Conservation (phyloP, 2,888 invertebrate genomes). For the Hydriomena furcata region DNA sequence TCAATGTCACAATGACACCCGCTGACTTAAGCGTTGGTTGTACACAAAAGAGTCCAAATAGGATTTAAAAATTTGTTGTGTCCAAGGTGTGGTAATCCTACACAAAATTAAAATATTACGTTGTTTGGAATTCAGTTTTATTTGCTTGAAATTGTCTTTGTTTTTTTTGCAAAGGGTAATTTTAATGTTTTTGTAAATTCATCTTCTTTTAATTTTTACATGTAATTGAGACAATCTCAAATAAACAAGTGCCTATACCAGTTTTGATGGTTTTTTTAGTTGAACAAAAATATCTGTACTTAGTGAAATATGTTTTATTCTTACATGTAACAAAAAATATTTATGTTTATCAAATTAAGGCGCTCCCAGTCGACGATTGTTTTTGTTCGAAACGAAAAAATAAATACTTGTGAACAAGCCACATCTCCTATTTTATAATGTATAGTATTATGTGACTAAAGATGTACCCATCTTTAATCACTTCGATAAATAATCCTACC, state of each 20-base stretch:
- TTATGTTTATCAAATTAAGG: no score
- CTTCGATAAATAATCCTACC: no score
- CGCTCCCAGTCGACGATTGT: no score
- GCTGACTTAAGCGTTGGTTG: slow-evolving; percentile 41
- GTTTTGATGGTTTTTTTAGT: no score
- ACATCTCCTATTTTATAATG: no score
- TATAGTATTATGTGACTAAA: no score
- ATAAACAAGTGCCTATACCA: background rate
- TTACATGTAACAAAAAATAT: no score
- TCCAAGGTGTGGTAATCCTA: slow-evolving; percentile 57
- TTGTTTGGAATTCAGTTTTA: slow-evolving; percentile 14
- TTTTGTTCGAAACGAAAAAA: no score
- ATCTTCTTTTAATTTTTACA: background rate
- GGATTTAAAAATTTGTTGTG: slow-evolving; percentile 53
- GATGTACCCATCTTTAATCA: no score
- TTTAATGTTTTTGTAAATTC: slow-evolving; percentile 1
- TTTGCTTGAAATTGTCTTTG: slow-evolving; percentile 13
- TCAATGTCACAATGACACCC: slow-evolving; percentile 48
- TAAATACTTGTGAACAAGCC: no score
- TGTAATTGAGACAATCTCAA: background rate
- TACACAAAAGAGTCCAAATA: slow-evolving; percentile 59
- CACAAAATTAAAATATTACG: slow-evolving; percentile 42
- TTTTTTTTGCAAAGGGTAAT: background rate
- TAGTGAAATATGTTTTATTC: no score
- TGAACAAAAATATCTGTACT: no score